Evolutionary conservation across 2,888 invertebrate genomes (phyloP).

Genomic region (Cynaeus angustus): DNA sequence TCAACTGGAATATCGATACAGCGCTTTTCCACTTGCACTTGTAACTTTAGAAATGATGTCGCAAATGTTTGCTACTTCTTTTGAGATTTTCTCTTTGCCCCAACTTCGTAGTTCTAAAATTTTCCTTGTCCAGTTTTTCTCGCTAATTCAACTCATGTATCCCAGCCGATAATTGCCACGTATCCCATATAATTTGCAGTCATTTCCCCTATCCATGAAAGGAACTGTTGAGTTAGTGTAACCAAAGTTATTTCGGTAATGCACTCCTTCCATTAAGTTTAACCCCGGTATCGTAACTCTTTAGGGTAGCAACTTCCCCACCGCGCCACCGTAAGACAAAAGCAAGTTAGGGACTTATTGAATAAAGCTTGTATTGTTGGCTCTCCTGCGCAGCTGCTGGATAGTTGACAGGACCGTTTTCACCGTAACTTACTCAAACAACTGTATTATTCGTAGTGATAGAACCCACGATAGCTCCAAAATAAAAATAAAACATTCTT

Average conservation of each 20-base stretch:
- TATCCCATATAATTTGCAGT: conserved; percentile 48
- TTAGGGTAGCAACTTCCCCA: conserved; percentile 57
- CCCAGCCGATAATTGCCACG: conserved; percentile 14
- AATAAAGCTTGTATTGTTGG: conserved; percentile 62
- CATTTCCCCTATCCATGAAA: conserved; percentile 53
- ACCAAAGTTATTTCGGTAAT: conserved; percentile 70
- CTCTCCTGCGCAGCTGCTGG: conserved; percentile 62
- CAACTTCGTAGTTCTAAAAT: too few relatives aligned
- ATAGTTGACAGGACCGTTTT: conserved; percentile 47
- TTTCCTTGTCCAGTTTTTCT: neutral
- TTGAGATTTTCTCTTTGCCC: too few relatives aligned
- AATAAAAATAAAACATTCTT: conserved; percentile 16
- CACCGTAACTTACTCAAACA: conserved; percentile 56
- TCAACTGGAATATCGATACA: too few relatives aligned
- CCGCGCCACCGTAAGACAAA: conserved; percentile 61
- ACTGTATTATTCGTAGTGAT: conserved; percentile 55
- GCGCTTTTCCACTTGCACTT: too few relatives aligned
- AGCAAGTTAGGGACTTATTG: conserved; percentile 65
- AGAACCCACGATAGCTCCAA: conserved; percentile 11
- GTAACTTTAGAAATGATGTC: too few relatives aligned
- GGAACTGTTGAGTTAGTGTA: conserved; percentile 62
- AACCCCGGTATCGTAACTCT: conserved; percentile 60
- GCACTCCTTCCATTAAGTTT: conserved; percentile 66
- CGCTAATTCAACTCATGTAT: neutral
- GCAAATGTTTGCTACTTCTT: too few relatives aligned